phyloP scores from a whole-genome alignment of 2,888 invertebrate species.

The Sericinus montela region DNA sequence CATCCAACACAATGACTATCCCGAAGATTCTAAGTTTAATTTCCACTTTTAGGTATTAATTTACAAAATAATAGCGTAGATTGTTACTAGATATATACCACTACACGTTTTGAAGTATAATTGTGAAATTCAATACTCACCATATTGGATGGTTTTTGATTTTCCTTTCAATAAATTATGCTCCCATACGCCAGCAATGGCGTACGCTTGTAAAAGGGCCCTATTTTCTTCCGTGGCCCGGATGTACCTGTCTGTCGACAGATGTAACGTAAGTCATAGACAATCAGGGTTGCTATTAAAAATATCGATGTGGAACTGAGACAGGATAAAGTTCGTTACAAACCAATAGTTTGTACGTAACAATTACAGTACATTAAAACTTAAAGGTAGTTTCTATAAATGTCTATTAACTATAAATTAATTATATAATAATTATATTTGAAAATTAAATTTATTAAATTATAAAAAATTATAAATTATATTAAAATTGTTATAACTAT shows the following conservation, averaged over 20 bases:
- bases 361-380: too few relatives aligned
- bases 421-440: too few relatives aligned
- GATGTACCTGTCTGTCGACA: conserved; percentile 55
- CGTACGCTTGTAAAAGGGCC: conserved; percentile 89
- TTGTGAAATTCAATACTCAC: conserved; percentile 76
- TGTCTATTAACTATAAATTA: too few relatives aligned
- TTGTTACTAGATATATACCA: conserved; percentile 39
- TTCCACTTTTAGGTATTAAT: conserved; percentile 32
- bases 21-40: conserved; percentile 39
- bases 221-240: conserved; percentile 46
- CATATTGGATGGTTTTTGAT: conserved; percentile 92
- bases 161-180: conserved; percentile 83
- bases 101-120: conserved; percentile 49
- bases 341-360: too few relatives aligned
- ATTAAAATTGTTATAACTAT: too few relatives aligned
- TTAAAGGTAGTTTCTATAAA: too few relatives aligned
- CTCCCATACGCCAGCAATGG: conserved; percentile 92
- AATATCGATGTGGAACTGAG: not conserved
- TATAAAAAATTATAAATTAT: too few relatives aligned
- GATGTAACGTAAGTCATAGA: conserved; percentile 44
- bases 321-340: too few relatives aligned
- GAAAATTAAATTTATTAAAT: too few relatives aligned
- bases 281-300: conserved; percentile 36
- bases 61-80: conserved; percentile 51
- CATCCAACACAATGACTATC: conserved; percentile 65